Percentiles rank a stretch among this genome's conserved stretches.
Conservation (phyloP, 2,888 invertebrate genomes). For the Drosophila fulvimacula region DNA sequence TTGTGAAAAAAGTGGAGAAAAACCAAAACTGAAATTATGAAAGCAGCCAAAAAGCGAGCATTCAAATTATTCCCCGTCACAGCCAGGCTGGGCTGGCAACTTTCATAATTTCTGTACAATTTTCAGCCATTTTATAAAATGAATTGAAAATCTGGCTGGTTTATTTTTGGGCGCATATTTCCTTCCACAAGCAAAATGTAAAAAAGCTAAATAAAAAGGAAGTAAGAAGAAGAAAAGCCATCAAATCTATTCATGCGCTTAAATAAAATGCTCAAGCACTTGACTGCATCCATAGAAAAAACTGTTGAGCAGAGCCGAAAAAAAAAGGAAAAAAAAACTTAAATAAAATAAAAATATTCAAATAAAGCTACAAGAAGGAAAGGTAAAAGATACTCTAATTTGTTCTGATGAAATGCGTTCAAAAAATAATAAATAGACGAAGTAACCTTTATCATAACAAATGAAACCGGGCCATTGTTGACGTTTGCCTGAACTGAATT, state of each 20-base stretch:
- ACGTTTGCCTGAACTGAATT: conserved; percentile 1
- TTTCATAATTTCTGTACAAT: conserved; percentile 83
- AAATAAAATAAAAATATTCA: conserved; percentile 52
- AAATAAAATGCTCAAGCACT: conserved; percentile 82
- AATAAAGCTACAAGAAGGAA: conserved; percentile 17
- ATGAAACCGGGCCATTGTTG: conserved; percentile 34
- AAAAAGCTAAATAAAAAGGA: conserved; percentile 14
- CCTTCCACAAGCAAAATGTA: conserved; percentile 10
- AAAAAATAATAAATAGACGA: conserved; percentile 32
- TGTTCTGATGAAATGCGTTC: conserved; percentile 67
- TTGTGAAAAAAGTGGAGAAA: conserved; percentile 8
- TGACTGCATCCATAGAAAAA: conserved; percentile 83
- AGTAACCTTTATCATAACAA: conserved; percentile 43
- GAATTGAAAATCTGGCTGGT: conserved; percentile 76
- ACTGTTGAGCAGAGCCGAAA: conserved; percentile 38
- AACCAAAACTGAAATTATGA: conserved; percentile 63
- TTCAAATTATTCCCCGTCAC: conserved; percentile 59
- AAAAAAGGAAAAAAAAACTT: conserved; percentile 36
- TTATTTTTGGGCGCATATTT: conserved; percentile 48
- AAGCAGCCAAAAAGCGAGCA: conserved; percentile 68
- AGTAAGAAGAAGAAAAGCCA: conserved; percentile 73
- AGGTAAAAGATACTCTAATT: conserved; percentile 65
- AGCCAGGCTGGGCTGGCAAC: conserved; percentile 46
- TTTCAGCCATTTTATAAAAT: conserved; percentile 80
- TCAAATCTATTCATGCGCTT: conserved; percentile 83